A percentile compares a stretch with the other conserved stretches of the same genome.
Conservation (phyloP, 2,888 invertebrate species). For the Petrolisthes cinctipes region DNA sequence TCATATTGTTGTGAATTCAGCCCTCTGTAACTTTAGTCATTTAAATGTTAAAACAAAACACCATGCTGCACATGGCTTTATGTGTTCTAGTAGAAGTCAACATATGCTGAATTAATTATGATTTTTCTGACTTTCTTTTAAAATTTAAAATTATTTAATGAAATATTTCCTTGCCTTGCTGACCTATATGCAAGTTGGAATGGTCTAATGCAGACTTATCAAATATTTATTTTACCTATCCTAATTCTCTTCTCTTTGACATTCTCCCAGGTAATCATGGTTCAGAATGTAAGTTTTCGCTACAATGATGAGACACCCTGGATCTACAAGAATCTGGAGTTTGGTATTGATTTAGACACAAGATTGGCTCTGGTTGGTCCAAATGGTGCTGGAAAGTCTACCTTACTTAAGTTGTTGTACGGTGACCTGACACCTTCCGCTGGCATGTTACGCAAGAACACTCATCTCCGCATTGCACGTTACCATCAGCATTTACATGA, state of each 20-base stretch:
- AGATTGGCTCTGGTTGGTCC: constrained; percentile 93
- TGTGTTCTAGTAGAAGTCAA: too few relatives aligned
- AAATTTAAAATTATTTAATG: background rate
- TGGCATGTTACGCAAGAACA: constrained; percentile 98
- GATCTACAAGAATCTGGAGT: constrained; percentile 97
- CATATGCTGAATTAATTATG: too few relatives aligned
- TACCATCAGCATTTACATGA: constrained; percentile 99
- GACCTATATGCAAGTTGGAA: background rate
- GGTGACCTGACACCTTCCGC: constrained; percentile 81
- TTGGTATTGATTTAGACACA: constrained; percentile 98
- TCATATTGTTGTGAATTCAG: too few relatives aligned
- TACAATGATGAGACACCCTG: constrained; percentile 88
- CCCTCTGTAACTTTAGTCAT: too few relatives aligned
- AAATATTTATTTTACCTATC: background rate
- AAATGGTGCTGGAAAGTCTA: constrained; percentile 99
- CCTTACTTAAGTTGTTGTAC: constrained; percentile 92
- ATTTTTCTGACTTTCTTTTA: too few relatives aligned
- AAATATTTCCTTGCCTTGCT: background rate
- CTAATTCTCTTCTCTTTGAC: background rate
- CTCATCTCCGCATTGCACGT: constrained; percentile 95
- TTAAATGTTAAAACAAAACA: too few relatives aligned
- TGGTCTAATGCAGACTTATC: background rate
- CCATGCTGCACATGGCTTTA: too few relatives aligned
- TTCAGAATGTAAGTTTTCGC: constrained; percentile 96
- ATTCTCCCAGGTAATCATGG: constrained; percentile 84